Evolutionary conservation across 2,797 vertebrate species (phyloP).

Genomic region (Distichodus sexfasciatus): DNA sequence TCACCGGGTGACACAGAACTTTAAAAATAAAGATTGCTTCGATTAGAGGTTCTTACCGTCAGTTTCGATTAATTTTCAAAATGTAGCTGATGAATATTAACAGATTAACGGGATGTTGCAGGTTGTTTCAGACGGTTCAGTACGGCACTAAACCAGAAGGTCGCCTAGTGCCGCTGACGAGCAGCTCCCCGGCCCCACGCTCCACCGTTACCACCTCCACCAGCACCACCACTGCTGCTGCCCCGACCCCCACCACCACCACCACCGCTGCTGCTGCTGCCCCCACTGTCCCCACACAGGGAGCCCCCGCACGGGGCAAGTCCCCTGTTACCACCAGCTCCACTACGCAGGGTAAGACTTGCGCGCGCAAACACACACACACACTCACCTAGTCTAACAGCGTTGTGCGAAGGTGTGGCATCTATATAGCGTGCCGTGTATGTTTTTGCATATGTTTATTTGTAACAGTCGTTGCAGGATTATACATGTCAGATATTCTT

Average conservation of each 20-base stretch:
- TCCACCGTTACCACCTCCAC: conserved; percentile 55
- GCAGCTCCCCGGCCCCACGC: conserved; percentile 64
- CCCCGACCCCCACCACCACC: conserved; percentile 55
- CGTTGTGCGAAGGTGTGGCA: too few species aligned
- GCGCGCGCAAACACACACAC: not conserved
- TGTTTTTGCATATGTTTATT: too few species aligned
- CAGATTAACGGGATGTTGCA: conserved; percentile 44
- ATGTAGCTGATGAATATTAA: too few species aligned
- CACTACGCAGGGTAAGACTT: conserved; percentile 79
- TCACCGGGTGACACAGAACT: too few species aligned
- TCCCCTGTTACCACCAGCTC: conserved; percentile 71
- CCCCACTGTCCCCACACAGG: conserved; percentile 60
- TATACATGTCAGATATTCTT: too few species aligned
- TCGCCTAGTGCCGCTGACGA: conserved; percentile 77
- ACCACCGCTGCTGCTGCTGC: conserved; percentile 58
- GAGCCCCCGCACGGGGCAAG: conserved; percentile 70
- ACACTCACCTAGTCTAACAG: too few species aligned
- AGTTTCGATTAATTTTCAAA: too few species aligned
- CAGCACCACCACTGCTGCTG: conserved; percentile 55
- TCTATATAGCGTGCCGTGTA: too few species aligned
- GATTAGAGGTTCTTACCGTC: too few species aligned
- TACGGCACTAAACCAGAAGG: conserved; percentile 92
- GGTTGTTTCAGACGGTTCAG: conserved; percentile 88
- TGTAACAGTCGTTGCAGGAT: too few species aligned
- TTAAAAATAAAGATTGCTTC: too few species aligned